Percentiles rank a stretch among this genome's conserved stretches.
phyloP scores from a whole-genome alignment of 2,888 invertebrate genomes.

The Plagodis pulveraria region DNA sequence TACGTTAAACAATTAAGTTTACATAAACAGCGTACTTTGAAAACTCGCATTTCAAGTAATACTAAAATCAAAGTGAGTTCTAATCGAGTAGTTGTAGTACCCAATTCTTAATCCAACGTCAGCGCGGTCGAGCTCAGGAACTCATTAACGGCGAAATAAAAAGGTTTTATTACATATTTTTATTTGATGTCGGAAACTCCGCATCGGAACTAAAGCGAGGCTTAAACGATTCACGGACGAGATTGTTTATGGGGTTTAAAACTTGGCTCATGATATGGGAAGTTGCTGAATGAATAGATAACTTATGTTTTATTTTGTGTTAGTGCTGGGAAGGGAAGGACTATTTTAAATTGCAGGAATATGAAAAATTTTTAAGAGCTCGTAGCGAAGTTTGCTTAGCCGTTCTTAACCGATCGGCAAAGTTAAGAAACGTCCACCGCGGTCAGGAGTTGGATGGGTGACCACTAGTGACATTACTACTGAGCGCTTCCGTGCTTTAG shows the following conservation, averaged over 20 bases:
- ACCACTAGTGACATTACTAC: no score
- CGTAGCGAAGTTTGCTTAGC: no score
- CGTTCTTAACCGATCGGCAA: no score
- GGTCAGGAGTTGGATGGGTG: no score
- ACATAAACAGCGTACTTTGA: background rate
- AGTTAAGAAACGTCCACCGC: no score
- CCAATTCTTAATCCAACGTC: conserved; percentile 60
- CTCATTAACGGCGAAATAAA: conserved; percentile 74
- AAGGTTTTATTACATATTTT: conserved; percentile 75
- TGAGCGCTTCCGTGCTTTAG: no score
- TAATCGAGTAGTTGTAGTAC: conserved; percentile 43
- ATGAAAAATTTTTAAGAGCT: no score
- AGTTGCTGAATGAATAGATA: background rate
- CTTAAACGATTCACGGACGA: conserved; percentile 39
- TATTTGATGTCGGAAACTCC: conserved; percentile 60
- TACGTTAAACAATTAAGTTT: no score
- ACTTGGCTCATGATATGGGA: conserved; percentile 12
- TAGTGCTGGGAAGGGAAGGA: no score
- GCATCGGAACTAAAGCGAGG: conserved; percentile 22
- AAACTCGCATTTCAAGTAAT: background rate
- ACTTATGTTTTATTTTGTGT: background rate
- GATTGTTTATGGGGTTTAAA: conserved; percentile 18
- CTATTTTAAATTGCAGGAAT: no score
- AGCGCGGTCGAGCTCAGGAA: conserved; percentile 63
- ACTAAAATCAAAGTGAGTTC: conserved; percentile 8